Evolutionary conservation across 1,140 invertebrate genomes (phyloP).

Genomic region (Conus betulinus): DNA sequence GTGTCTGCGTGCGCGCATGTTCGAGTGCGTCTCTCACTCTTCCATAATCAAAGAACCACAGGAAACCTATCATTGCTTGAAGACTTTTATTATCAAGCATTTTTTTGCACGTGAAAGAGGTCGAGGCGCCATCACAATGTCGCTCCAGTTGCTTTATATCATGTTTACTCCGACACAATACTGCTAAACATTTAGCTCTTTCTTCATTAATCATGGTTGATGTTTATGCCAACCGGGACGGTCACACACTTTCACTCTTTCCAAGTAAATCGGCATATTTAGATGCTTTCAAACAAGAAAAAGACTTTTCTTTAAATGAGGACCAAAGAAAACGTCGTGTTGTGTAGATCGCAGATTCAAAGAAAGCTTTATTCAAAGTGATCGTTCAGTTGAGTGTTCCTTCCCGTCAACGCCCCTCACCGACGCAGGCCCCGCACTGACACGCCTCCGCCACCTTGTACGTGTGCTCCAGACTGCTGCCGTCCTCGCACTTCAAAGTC

Average conservation of each 20-base stretch:
- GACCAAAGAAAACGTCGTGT: no score
- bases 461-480: constrained; percentile 43
- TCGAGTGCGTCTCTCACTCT: not conserved
- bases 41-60: not conserved
- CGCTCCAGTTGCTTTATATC: not conserved
- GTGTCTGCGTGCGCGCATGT: no score
- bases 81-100: constrained; percentile 4
- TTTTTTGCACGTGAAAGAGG: not conserved
- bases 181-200: not conserved
- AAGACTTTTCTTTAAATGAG: no score
- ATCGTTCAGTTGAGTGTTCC: no score
- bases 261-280: not conserved
- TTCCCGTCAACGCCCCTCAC: not conserved
- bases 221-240: no score
- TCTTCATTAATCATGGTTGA: not conserved
- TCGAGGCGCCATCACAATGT: not conserved
- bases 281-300: no score
- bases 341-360: not conserved
- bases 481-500: constrained; percentile 46
- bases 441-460: constrained; percentile 53
- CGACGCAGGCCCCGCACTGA: constrained; percentile 50
- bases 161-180: no score
- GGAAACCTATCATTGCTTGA: not conserved
- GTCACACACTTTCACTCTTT: no score
- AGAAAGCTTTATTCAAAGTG: not conserved